Percentiles rank a stretch among this genome's conserved stretches.
phyloP scores from a whole-genome alignment of 2,888 invertebrate species.

The Tupiocoris notatus region DNA sequence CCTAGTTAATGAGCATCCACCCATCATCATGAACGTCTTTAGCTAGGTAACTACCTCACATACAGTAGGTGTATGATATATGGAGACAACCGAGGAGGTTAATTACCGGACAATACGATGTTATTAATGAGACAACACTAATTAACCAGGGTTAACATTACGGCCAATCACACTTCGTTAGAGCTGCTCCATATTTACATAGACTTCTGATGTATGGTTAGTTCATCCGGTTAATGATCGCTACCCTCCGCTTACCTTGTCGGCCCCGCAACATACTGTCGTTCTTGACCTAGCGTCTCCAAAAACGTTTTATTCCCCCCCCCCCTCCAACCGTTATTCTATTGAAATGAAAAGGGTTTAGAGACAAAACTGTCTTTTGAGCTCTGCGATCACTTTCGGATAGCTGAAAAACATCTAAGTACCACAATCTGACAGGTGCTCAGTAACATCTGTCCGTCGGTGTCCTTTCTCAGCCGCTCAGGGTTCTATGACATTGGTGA shows the following conservation, averaged over 20 bases:
- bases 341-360: slow-evolving; percentile 32
- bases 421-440: slow-evolving; percentile 29
- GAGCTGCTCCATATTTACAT: slow-evolving; percentile 14
- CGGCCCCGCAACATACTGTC: too few species aligned
- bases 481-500: too few species aligned
- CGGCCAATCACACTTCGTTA: slow-evolving; percentile 7
- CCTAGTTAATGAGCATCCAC: neutral
- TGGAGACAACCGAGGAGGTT: slow-evolving; percentile 24
- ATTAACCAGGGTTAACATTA: slow-evolving; percentile 34
- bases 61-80: too few species aligned
- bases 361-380: neutral
- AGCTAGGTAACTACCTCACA: slow-evolving; percentile 9
- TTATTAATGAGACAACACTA: slow-evolving; percentile 39
- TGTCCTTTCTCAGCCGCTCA: neutral
- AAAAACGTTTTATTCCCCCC: slow-evolving; percentile 21
- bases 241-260: slow-evolving; percentile 14
- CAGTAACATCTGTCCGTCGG: slow-evolving; percentile 20
- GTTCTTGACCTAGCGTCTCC: neutral
- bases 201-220: slow-evolving; percentile 14
- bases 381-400: neutral
- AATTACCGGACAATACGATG: slow-evolving; percentile 37
- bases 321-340: too few species aligned
- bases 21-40: slow-evolving; percentile 4
- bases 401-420: neutral
- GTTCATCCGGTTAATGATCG: slow-evolving; percentile 2